Percentiles rank a stretch among this genome's conserved stretches.
Conservation (phyloP, 2,888 invertebrate genomes). For the Lomographa bimaculata region DNA sequence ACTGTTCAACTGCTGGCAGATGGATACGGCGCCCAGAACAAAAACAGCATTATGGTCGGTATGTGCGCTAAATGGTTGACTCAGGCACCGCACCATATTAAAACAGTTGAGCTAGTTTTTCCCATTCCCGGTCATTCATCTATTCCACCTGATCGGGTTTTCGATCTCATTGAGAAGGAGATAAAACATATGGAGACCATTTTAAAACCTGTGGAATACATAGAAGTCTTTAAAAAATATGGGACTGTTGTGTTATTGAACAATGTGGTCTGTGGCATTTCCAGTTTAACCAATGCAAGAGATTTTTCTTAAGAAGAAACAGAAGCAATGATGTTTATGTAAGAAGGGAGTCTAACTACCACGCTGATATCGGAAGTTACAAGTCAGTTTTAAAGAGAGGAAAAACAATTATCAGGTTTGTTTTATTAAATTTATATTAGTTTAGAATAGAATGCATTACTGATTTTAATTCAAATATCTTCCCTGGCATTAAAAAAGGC, state of each 20-base stretch:
- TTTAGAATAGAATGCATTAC: too few species aligned
- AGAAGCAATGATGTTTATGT: conserved; percentile 17
- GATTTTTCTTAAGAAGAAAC: conserved; percentile 21
- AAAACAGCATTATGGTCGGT: conserved; percentile 33
- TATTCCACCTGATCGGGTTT: conserved; percentile 33
- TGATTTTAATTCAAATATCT: too few species aligned
- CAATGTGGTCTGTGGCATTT: conserved; percentile 26
- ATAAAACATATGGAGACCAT: conserved; percentile 23
- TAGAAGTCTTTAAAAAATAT: conserved; percentile 18
- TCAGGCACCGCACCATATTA: conserved; percentile 19
- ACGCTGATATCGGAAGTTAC: conserved; percentile 1
- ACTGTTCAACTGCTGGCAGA: conserved; percentile 32
- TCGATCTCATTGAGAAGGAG: conserved; percentile 27
- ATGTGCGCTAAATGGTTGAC: conserved; percentile 32
- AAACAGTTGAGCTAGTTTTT: conserved; percentile 28
- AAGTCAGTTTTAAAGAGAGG: conserved; percentile 10
- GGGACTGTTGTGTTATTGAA: conserved; percentile 4
- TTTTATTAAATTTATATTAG: neutral
- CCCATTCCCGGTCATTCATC: conserved; percentile 35
- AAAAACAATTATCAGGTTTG: neutral
- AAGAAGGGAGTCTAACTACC: conserved; percentile 14
- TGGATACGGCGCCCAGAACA: conserved; percentile 36
- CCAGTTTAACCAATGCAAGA: conserved; percentile 21
- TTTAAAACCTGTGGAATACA: conserved; percentile 21
- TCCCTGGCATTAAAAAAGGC: too few species aligned